A percentile compares a stretch with the other conserved stretches of the same genome.
phyloP scores from a whole-genome alignment of 2,888 invertebrate genomes.

The Mimachlamys varia region DNA sequence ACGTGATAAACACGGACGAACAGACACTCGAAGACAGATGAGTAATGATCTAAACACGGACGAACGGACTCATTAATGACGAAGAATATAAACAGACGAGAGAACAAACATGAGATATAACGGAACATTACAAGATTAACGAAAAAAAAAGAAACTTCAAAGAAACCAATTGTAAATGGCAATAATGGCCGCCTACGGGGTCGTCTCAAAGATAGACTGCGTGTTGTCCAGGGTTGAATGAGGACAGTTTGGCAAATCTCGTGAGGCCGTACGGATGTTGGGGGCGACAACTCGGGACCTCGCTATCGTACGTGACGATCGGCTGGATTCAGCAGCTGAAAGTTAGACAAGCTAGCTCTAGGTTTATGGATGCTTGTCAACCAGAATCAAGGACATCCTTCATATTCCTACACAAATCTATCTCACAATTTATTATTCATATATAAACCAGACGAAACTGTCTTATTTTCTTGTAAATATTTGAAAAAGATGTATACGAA shows the following conservation, averaged over 20 bases:
- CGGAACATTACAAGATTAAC: too few species aligned
- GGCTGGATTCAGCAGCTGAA: neutral
- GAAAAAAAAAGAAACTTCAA: neutral
- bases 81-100: too few species aligned
- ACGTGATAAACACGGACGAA: too few species aligned
- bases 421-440: neutral
- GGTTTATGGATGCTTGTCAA: constrained; percentile 34
- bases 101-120: too few species aligned
- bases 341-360: constrained; percentile 13
- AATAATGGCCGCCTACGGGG: neutral
- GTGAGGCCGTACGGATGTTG: neutral
- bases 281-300: neutral
- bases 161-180: neutral
- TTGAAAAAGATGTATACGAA: neutral
- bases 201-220: too few species aligned
- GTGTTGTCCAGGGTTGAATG: neutral
- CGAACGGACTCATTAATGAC: too few species aligned
- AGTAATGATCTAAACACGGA: too few species aligned
- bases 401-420: neutral
- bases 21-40: too few species aligned
- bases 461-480: neutral
- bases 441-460: neutral
- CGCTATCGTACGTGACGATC: neutral
- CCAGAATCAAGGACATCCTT: constrained; percentile 4
- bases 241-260: neutral